phyloP scores from a whole-genome alignment of 1,140 invertebrate genomes.

The Cryptotermes secundus region DNA sequence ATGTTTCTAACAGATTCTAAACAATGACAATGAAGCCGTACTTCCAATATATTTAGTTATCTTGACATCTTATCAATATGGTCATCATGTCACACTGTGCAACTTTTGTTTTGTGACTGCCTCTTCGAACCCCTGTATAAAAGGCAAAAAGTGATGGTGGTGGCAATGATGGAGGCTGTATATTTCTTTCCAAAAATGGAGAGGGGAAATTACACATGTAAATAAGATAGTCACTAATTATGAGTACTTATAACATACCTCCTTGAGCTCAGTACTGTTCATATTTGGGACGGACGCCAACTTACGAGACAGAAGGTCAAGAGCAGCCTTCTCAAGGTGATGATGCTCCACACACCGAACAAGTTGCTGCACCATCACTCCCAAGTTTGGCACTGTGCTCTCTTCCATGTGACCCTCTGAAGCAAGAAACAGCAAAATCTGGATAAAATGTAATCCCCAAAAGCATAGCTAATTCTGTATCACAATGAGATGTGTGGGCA shows the following conservation, averaged over 20 bases:
- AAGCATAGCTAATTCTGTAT: too few species aligned
- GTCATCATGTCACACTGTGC: too few species aligned
- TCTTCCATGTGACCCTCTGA: constrained; percentile 23
- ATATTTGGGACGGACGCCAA: constrained; percentile 46
- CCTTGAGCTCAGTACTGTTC: constrained; percentile 48
- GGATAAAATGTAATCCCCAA: too few species aligned
- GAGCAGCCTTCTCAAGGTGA: constrained; percentile 52
- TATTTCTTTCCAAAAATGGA: too few species aligned
- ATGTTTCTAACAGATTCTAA: too few species aligned
- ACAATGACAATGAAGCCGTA: too few species aligned
- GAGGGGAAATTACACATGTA: too few species aligned
- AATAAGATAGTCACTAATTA: too few species aligned
- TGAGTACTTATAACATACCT: constrained; percentile 39
- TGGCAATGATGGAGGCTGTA: too few species aligned
- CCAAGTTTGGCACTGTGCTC: constrained; percentile 40
- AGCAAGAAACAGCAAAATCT: constrained; percentile 8
- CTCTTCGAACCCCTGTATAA: constrained; percentile 10
- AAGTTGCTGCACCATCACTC: constrained; percentile 56
- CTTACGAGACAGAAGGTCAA: constrained; percentile 48
- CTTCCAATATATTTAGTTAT: too few species aligned
- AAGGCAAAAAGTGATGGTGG: not conserved
- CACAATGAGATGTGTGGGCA: too few species aligned
- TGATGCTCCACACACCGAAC: constrained; percentile 56
- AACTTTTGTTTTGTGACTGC: not conserved
- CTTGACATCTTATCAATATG: too few species aligned